These are phyloP conservation scores for Teleogryllus oceanicus DNA, from an alignment of 2,888 invertebrate genomes.

Conservation along the genomic window DNA sequence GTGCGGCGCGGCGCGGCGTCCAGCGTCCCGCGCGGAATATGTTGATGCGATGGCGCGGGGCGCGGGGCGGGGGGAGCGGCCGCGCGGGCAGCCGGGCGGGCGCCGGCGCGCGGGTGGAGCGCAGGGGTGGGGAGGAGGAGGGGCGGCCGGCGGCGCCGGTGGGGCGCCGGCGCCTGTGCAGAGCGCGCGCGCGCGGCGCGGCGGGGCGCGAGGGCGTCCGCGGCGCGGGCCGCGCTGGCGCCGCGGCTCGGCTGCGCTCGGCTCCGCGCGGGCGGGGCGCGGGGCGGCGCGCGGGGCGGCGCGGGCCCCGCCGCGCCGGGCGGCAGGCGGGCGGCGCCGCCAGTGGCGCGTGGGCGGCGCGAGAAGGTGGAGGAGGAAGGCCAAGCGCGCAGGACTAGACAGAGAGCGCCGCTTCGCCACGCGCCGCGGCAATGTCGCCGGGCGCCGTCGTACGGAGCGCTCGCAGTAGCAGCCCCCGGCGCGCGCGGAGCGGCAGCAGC, in stretches of 20 bases:
- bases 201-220: not conserved
- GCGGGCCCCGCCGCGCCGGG: not conserved
- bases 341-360: not conserved
- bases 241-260: not conserved
- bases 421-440: not conserved
- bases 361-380: too few relatives aligned
- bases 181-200: not conserved
- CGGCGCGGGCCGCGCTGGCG: not conserved
- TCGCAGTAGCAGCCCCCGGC: too few relatives aligned
- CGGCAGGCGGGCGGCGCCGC: not conserved
- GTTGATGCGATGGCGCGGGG: not conserved
- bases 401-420: too few relatives aligned
- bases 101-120: not conserved
- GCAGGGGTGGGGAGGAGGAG: not conserved
- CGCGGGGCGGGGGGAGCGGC: not conserved
- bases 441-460: not conserved
- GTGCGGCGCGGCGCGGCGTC: not conserved
- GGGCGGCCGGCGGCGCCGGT: not conserved
- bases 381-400: too few relatives aligned
- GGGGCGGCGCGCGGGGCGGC: not conserved
- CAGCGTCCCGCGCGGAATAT: conserved; percentile 9
- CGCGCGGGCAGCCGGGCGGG: not conserved
- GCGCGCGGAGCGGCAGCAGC: too few relatives aligned
- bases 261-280: not conserved
- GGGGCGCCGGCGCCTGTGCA: not conserved